A percentile compares a stretch with the other conserved stretches of the same genome.
phyloP scores from a whole-genome alignment of 2,888 invertebrate species.

The Standfussiana lucernea region DNA sequence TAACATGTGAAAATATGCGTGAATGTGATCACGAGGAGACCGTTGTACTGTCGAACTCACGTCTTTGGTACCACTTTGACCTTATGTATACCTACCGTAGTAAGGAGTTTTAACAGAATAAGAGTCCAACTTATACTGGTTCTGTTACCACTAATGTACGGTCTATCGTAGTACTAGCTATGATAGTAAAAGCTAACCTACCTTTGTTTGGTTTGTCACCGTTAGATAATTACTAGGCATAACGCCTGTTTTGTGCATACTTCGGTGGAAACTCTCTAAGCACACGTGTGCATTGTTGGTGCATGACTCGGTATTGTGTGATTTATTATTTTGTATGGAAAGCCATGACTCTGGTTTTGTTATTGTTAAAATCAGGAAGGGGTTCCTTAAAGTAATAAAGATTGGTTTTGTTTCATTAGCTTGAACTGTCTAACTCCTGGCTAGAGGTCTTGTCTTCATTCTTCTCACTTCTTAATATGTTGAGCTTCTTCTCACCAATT shows the following conservation, averaged over 20 bases:
- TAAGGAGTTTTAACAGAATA: not conserved
- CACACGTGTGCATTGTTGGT: constrained; percentile 42
- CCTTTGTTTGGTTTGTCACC: constrained; percentile 50
- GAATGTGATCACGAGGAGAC: not conserved
- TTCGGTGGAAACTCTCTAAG: constrained; percentile 46
- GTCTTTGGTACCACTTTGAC: not conserved
- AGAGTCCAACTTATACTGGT: constrained; percentile 1
- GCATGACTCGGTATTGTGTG: constrained; percentile 23
- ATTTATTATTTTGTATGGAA: constrained; percentile 41
- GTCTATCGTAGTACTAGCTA: constrained; percentile 1
- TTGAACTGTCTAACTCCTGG: not conserved
- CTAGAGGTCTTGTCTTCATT: not conserved
- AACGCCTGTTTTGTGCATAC: constrained; percentile 38
- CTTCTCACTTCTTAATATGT: not conserved
- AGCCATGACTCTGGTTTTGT: not conserved
- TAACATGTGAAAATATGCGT: constrained; percentile 20
- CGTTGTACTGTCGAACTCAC: not conserved
- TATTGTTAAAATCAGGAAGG: not conserved
- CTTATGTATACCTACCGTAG: not conserved
- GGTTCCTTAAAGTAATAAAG: not conserved
- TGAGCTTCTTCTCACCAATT: not conserved
- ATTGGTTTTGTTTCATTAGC: not conserved
- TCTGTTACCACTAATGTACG: not conserved
- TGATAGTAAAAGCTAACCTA: constrained; percentile 34
- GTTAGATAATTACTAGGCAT: constrained; percentile 53